Evolutionary conservation across 2,888 invertebrate genomes (phyloP), one percentile per base, ranked within the genome.

Genomic region (Galerucella nymphaeae): DNA sequence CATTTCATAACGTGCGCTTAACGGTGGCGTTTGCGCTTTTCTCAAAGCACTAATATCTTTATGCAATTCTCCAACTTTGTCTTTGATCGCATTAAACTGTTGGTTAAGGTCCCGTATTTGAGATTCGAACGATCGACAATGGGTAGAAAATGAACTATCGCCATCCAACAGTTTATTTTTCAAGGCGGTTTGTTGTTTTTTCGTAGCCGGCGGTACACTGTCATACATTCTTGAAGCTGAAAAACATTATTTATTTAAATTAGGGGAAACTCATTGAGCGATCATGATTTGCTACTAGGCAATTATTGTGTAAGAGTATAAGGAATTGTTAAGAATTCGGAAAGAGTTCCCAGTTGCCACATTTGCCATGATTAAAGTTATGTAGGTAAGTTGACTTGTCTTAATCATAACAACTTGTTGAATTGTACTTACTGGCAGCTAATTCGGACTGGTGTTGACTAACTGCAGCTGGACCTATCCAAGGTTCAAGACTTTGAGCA

Each of bases 1-100:
- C 74, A 88, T 84, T 63, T 90, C 90, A 75, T 89, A 90, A 9
- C 89, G 86, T 11, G 85, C 78, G 0, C 82, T 77, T 41, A 86
- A 73, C 0, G 86, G 86, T 8, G 86, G 86, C 5, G 84, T 83
- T 76, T 86, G 86, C 0, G 86, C 86, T 76, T 86, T 86, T 23
- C 92, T 87, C 42, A 93, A 85, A 14, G 91, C 88, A 0, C 91
- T 90, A 38, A 94, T 89, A 82, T 94, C 93, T 67, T 77, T 79
- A 81, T 93, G 93, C 41, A 93, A 84, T 78, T 93, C 93, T 62
- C 90, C 90, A 9, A 93, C 89, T 75, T 90, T 88, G 70, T 91
- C 91, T 80, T 90, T 90, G 3, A 92, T 89, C 8, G 88, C 87
- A 79, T 88, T 88, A 79, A 91, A 86, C 81, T 91, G 90, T 75